Base-by-base conservation (phyloP, 2,113 vertebrate genomes). In the Alouatta palliata region DNA sequence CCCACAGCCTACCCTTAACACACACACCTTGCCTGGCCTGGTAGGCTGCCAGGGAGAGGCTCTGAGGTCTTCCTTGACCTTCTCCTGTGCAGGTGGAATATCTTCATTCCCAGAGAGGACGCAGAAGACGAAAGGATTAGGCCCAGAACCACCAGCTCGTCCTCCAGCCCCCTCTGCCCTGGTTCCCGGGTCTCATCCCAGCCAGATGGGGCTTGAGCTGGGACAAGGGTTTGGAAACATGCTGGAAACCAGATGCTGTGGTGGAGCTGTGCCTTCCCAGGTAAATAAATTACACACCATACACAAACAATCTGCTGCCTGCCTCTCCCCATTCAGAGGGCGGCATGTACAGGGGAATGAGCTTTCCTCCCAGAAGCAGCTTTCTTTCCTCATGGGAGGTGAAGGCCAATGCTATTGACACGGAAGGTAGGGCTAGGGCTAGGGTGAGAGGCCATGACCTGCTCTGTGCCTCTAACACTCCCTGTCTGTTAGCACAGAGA, bases 281-380 rank as follows among this genome's bases (percentile, higher is more conserved):
- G 95, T 97, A 97, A 96, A 93, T 73, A 93, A 88, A 96, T 90
- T 68, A 95, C 71, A 94, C 88, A 61, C 76, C 49, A 75, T 94
- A 96, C 70, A 91, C 76, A 81, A 95, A 95, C 92, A 92, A 25
- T 89, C 88, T 95, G 90, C 87, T 52, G n/a, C 90, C 90, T 70
- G 64, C 76, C 85, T 87, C 32, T 93, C 71, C 92, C 70, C 30
- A 37, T 43, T 68, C 85, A 1, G 54, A 70, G 84, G 87, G 94
- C 0, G 0, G 21, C 0, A 0, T 25, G 30, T 47, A 68, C 45
- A 2, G 0, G 43, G 64, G 70, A 56, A 19, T 0, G 64, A 64
- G 77, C 68, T 16, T 3, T 54, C 86, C 64, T 94, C 37, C 1
- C 4, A 17, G 85, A 77, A 58, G 70, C 47, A 35, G 84, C 76